A percentile compares a stretch with the other conserved stretches of the same genome.
Conservation (phyloP, 2,888 invertebrate species). For the Acanthosepion esculentum region DNA sequence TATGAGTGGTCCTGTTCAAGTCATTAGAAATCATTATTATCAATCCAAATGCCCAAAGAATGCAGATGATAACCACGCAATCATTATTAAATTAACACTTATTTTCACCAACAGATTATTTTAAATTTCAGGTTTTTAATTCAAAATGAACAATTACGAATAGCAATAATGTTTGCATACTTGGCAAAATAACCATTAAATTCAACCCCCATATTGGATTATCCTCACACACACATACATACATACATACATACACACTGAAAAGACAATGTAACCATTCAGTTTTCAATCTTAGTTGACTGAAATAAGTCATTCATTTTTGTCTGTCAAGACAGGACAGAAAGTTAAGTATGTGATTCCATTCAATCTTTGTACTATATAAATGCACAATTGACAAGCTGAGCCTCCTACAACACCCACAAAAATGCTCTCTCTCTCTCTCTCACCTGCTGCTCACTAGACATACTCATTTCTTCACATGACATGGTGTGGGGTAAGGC, state of each 20-base stretch:
- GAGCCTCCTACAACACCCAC: neutral
- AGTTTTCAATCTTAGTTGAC: neutral
- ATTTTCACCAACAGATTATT: neutral
- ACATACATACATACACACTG: neutral
- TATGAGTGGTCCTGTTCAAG: too few species aligned
- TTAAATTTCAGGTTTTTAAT: neutral
- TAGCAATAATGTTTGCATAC: neutral
- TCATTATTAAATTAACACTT: neutral
- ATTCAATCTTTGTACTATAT: neutral
- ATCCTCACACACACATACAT: neutral
- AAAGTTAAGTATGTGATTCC: neutral
- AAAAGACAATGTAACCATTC: neutral
- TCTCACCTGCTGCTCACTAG: neutral
- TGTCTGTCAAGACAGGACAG: conserved; percentile 9
- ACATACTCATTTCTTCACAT: neutral
- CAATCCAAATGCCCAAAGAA: too few species aligned
- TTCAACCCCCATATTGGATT: neutral
- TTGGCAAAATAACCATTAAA: neutral
- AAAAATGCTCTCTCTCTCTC: neutral
- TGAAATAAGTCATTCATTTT: neutral
- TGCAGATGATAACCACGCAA: too few species aligned
- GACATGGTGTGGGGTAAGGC: neutral
- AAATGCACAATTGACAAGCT: conserved; percentile 6
- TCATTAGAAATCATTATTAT: too few species aligned
- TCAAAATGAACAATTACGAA: neutral